A percentile compares a stretch with the other conserved stretches of the same genome.
Evolutionary conservation across 2,113 vertebrate genomes (phyloP).

Genomic region (Gracilinanus agilis): DNA sequence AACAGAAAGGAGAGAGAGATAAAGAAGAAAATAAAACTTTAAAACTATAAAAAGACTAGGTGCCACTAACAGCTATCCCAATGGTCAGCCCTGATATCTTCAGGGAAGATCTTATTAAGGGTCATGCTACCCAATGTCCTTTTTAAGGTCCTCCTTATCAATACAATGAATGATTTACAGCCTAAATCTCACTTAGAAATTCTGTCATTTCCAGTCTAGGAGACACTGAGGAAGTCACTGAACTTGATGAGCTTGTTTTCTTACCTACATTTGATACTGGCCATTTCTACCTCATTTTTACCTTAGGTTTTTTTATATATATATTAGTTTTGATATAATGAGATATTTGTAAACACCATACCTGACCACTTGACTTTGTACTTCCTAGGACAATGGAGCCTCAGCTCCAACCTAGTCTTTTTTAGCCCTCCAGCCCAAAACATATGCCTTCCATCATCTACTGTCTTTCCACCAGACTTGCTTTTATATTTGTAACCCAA

Average conservation of each 20-base stretch:
- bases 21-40: not conserved
- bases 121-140: not conserved
- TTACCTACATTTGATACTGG: not conserved
- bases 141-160: not conserved
- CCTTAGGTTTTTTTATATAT: no score
- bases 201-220: not conserved
- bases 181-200: not conserved
- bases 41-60: not conserved
- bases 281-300: not conserved
- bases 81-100: not conserved
- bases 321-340: no score
- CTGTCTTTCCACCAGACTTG: no score
- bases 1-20: not conserved
- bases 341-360: no score
- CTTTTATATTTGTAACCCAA: no score
- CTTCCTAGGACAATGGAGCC: not conserved
- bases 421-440: no score
- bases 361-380: no score
- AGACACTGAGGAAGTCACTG: not conserved
- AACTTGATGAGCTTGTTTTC: not conserved
- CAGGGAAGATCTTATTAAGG: not conserved
- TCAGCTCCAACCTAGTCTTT: constrained; percentile 20
- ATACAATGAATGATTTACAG: not conserved
- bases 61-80: not conserved
- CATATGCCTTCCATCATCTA: no score